Evolutionary conservation across 2,888 invertebrate genomes (phyloP), one percentile per base, ranked within the genome.

Genomic region (Argyresthia albistria): DNA sequence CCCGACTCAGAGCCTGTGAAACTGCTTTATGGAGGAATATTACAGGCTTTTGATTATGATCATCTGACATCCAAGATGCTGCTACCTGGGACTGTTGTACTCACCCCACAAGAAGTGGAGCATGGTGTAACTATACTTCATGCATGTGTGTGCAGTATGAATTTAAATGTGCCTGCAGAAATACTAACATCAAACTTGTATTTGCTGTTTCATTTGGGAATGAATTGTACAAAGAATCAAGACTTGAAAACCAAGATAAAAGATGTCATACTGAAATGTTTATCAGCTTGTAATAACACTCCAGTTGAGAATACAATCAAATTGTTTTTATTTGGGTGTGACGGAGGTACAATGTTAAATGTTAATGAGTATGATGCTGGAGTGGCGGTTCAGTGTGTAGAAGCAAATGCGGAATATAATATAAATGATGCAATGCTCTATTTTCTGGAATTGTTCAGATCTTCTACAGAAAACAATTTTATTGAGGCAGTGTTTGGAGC

Each of bases 331-430:
- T 79, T 79, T 73, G 77, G 76, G 4, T 60, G 62, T 48, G 54
- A 15, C 6, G 53, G 53, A 37, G 43, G 56, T 36, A 51, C 54
- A n/a, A 61, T 71, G 49, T 50, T 69, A 35, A 56, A 48, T 46
- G 59, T 80, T 55, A 76, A 78, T 59, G 80, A 81, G 59, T 77
- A 73, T 70, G 73, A 77, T 54, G 74, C 80, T 52, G 88, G 88
- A 8, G 55, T 88, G 48, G 58, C 65, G 50, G 59, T 88, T 16
- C 87, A 87, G 62, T 71, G 59, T 66, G 57, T 60, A 35, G 51
- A 59, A 39, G 51, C 54, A 43, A 14, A 56, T 53, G 51, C 59
- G 37, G 56, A 62, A 14, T 60, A 73, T 59, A 57, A 62, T 15
- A 65, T 58, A 49, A 68, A 75, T 56, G 65, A 76, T 54, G 69